These are phyloP conservation scores for Dipodomys merriami DNA, from an alignment of 2,113 vertebrate genomes.

Conservation along the genomic window DNA sequence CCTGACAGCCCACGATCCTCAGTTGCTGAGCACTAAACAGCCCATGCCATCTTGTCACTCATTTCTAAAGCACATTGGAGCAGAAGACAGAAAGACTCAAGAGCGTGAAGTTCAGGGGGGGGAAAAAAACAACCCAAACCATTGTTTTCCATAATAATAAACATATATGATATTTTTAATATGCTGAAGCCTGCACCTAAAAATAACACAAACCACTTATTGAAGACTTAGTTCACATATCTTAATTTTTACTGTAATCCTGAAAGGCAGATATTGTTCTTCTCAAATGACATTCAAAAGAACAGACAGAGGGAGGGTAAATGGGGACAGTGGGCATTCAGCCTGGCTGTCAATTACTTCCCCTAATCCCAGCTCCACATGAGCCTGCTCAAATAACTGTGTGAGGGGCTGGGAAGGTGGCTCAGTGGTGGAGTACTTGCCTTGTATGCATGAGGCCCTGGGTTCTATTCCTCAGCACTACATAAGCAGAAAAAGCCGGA, in stretches of 20 bases:
- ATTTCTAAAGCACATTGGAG: conserved; percentile 33
- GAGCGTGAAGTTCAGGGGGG: neutral
- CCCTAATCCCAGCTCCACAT: neutral
- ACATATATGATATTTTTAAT: conserved; percentile 34
- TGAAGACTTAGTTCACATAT: neutral
- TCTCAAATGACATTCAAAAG: conserved; percentile 1
- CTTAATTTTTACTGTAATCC: neutral
- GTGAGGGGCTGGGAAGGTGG: neutral
- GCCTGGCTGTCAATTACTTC: neutral
- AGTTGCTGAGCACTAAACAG: neutral
- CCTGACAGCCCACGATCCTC: neutral
- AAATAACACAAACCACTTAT: conserved; percentile 30
- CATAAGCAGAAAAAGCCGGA: no score
- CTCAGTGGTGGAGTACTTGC: no score
- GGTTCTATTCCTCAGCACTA: no score
- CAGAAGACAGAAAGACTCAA: conserved; percentile 2
- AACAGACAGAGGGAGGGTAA: neutral
- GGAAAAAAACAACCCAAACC: neutral
- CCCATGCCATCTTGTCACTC: neutral
- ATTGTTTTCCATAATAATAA: conserved; percentile 14
- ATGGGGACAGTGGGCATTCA: neutral
- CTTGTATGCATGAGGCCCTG: no score
- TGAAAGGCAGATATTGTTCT: neutral
- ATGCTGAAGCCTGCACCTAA: conserved; percentile 44
- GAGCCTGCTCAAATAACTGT: neutral